phyloP scores from a whole-genome alignment of 1,140 invertebrate species.

The Cydia pomonella region DNA sequence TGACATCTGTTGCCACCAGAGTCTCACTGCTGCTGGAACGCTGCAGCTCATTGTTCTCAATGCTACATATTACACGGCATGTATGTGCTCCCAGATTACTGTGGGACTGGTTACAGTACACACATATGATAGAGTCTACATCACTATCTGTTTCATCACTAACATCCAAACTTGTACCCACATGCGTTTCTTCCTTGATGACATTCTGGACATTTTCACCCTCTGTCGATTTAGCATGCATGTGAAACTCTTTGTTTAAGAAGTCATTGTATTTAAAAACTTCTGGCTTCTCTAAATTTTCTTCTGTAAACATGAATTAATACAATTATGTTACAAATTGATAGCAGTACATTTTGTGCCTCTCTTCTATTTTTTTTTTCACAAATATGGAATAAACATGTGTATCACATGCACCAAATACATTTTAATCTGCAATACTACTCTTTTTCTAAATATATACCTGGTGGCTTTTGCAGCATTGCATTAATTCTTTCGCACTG shows the following conservation, averaged over 20 bases:
- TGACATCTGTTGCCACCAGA: constrained; percentile 65
- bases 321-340: constrained; percentile 29
- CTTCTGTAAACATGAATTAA: constrained; percentile 50
- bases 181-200: constrained; percentile 50
- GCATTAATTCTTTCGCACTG: constrained; percentile 84
- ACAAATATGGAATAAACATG: not conserved
- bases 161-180: constrained; percentile 47
- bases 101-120: constrained; percentile 68
- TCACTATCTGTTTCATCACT: constrained; percentile 78
- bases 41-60: constrained; percentile 66
- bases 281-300: constrained; percentile 53
- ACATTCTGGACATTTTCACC: constrained; percentile 68
- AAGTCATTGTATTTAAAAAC: constrained; percentile 62
- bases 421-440: not conserved
- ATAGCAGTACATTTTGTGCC: not conserved
- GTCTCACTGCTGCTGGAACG: constrained; percentile 69
- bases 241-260: constrained; percentile 66
- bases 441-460: constrained; percentile 41
- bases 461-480: constrained; percentile 80
- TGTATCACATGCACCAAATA: not conserved
- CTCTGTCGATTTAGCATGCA: constrained; percentile 59
- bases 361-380: not conserved
- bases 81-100: constrained; percentile 61
- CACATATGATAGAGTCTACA: constrained; percentile 72
- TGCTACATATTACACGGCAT: constrained; percentile 70